Percentiles rank a stretch among this genome's conserved stretches.
These are phyloP conservation scores for Leucosticte australis DNA, from an alignment of 2,113 vertebrate species.

Conservation along the genomic window DNA sequence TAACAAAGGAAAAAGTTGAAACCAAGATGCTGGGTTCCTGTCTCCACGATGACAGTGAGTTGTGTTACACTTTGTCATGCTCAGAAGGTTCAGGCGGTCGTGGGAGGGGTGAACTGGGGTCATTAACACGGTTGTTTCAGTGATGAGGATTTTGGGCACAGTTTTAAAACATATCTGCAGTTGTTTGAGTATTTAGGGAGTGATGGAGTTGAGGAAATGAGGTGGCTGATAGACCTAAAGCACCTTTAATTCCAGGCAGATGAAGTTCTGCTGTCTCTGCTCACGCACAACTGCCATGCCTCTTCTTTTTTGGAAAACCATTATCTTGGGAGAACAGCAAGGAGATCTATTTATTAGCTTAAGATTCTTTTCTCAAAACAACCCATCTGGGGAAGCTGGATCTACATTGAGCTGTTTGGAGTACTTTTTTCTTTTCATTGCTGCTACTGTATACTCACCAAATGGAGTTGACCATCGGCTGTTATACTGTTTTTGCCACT, in stretches of 20 bases:
- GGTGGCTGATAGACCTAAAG: slow-evolving; percentile 36
- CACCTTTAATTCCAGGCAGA: slow-evolving; percentile 29
- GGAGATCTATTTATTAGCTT: slow-evolving; percentile 59
- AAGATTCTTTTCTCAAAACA: slow-evolving; percentile 56
- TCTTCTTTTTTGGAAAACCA: slow-evolving; percentile 22
- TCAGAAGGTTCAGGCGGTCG: not conserved
- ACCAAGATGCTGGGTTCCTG: slow-evolving; percentile 66
- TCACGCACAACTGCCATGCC: slow-evolving; percentile 64
- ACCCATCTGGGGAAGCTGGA: slow-evolving; percentile 61
- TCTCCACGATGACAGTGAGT: slow-evolving; percentile 60
- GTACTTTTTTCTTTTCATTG: slow-evolving; percentile 71
- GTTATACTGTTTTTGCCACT: slow-evolving; percentile 89
- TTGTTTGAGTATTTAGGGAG: not conserved
- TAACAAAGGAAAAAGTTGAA: slow-evolving; percentile 54
- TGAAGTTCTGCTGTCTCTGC: slow-evolving; percentile 31
- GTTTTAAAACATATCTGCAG: slow-evolving; percentile 40
- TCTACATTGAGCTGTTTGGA: slow-evolving; percentile 56
- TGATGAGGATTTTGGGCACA: slow-evolving; percentile 7
- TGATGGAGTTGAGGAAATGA: not conserved
- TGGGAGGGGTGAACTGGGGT: slow-evolving; percentile 8
- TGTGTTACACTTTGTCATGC: not conserved
- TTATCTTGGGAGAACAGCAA: slow-evolving; percentile 14
- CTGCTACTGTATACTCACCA: slow-evolving; percentile 76
- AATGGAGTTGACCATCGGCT: slow-evolving; percentile 80
- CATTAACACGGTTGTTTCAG: not conserved